Conservation (phyloP, 2,888 invertebrate genomes). For the Eubasilissa splendida region DNA sequence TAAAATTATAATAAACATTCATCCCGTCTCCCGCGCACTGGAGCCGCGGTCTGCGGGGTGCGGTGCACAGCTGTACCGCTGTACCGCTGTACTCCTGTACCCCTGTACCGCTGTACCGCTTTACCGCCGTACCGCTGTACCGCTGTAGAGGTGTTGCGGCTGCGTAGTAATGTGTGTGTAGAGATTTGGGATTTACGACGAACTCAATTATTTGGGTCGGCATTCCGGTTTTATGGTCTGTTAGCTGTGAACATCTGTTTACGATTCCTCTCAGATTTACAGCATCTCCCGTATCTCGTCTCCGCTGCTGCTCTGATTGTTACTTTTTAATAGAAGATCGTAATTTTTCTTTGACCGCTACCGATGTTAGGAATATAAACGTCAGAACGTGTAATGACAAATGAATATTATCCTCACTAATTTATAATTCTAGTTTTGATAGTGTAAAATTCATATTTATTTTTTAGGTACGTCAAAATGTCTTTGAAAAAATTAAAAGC, state of each 20-base stretch:
- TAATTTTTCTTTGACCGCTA: constrained; percentile 23
- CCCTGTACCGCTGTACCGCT: neutral
- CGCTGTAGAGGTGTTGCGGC: neutral
- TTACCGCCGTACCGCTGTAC: neutral
- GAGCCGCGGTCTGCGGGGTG: neutral
- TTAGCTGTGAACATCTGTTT: constrained; percentile 40
- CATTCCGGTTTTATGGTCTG: constrained; percentile 41
- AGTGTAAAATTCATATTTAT: too few relatives aligned
- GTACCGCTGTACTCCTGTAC: neutral
- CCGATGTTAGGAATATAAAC: neutral
- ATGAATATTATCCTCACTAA: too few relatives aligned
- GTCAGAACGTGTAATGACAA: too few relatives aligned
- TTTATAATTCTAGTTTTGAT: too few relatives aligned
- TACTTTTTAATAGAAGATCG: constrained; percentile 12
- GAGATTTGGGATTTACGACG: constrained; percentile 36
- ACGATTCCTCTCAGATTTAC: constrained; percentile 37
- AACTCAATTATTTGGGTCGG: constrained; percentile 43
- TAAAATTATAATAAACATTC: constrained; percentile 28
- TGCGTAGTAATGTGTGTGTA: neutral
- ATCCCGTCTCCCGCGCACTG: constrained; percentile 2
- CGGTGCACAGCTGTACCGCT: constrained; percentile 16
- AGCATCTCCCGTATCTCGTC: constrained; percentile 22
- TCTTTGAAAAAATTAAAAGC: too few relatives aligned
- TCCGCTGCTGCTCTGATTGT: constrained; percentile 13
- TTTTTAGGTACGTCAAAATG: too few relatives aligned